Conservation (phyloP, 2,888 invertebrate genomes). For the Athetis lepigone region DNA sequence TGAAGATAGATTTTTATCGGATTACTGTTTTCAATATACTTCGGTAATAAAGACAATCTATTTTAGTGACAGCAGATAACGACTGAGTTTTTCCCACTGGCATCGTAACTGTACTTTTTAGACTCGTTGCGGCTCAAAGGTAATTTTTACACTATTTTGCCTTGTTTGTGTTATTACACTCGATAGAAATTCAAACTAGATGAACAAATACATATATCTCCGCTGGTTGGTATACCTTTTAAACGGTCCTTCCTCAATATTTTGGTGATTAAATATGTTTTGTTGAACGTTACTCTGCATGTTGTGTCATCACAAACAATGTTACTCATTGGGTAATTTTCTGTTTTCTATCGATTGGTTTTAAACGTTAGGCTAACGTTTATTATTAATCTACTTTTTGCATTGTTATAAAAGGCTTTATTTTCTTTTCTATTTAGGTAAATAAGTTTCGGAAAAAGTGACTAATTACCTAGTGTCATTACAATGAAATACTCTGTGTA, state of each 20-base stretch:
- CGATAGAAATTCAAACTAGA: slow-evolving; percentile 21
- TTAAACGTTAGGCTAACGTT: background rate
- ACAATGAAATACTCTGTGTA: background rate
- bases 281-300: slow-evolving; percentile 23
- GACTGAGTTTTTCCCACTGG: slow-evolving; percentile 49
- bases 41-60: slow-evolving; percentile 45
- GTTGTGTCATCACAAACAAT: slow-evolving; percentile 55
- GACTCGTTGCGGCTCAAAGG: slow-evolving; percentile 42
- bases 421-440: background rate
- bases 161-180: slow-evolving; percentile 54
- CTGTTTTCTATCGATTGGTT: slow-evolving; percentile 22
- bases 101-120: slow-evolving; percentile 33
- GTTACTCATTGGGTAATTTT: slow-evolving; percentile 35
- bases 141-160: slow-evolving; percentile 49
- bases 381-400: background rate
- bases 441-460: background rate
- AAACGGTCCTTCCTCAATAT: slow-evolving; percentile 8
- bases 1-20: slow-evolving; percentile 49
- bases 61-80: slow-evolving; percentile 44
- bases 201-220: background rate
- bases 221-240: slow-evolving; percentile 11
- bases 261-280: slow-evolving; percentile 8
- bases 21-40: slow-evolving; percentile 47
- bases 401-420: background rate
- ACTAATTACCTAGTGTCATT: background rate